These are phyloP conservation scores for Panorpa germanica DNA, from an alignment of 2,888 invertebrate genomes.

Conservation along the genomic window DNA sequence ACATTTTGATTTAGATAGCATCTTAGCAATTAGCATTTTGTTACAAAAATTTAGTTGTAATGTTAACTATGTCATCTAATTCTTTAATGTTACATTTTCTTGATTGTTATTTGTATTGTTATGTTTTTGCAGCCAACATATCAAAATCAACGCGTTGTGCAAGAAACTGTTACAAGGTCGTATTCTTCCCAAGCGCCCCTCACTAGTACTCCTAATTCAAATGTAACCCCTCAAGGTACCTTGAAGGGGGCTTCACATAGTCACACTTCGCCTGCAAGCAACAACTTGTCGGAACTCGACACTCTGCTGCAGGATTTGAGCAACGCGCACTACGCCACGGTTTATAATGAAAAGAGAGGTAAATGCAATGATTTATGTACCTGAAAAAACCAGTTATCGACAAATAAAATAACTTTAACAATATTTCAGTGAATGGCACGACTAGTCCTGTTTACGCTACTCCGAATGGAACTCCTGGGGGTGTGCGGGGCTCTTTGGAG, in stretches of 20 bases:
- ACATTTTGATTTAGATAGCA: too few species aligned
- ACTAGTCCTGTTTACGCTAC: slow-evolving; percentile 26
- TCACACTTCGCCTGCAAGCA: slow-evolving; percentile 23
- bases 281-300: slow-evolving; percentile 80
- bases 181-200: slow-evolving; percentile 17
- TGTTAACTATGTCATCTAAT: too few species aligned
- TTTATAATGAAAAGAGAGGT: slow-evolving; percentile 28
- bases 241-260: slow-evolving; percentile 23
- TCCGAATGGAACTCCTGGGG: slow-evolving; percentile 14
- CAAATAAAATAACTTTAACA: not conserved
- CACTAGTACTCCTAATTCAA: slow-evolving; percentile 12
- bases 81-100: too few species aligned
- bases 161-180: slow-evolving; percentile 30
- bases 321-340: slow-evolving; percentile 42
- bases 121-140: slow-evolving; percentile 40
- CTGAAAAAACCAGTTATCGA: not conserved
- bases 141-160: slow-evolving; percentile 31
- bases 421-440: slow-evolving; percentile 22
- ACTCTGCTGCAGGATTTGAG: slow-evolving; percentile 81
- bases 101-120: slow-evolving; percentile 3
- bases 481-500: slow-evolving; percentile 22
- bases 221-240: slow-evolving; percentile 17
- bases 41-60: too few species aligned
- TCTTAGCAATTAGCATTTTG: too few species aligned
- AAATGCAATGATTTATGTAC: slow-evolving; percentile 4